Evolutionary conservation across 2,888 invertebrate genomes (phyloP), one percentile per base, ranked within the genome.

Genomic region (Athrips mouffetella): DNA sequence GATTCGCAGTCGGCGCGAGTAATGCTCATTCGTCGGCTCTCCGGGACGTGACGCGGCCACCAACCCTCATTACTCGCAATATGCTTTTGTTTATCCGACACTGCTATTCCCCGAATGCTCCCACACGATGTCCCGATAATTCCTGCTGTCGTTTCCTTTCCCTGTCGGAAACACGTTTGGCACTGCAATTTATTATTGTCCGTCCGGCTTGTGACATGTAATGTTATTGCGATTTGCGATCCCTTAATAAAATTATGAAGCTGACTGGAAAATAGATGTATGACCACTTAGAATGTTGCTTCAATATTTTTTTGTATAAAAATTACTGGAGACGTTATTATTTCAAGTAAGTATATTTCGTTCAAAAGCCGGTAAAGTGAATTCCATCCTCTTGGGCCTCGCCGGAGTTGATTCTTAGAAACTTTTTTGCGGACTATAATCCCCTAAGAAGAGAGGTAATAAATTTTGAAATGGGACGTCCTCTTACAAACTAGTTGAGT

Each of bases 71-170:
- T 71, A 71, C 70, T 61, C 63, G 68, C 70, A 76, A 78, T 76
- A 73, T 72, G 71, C 72, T 64, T 72, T 75, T 76, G 80, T 80
- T 79, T 76, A 78, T 73, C 71, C 73, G 65, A 72, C 71, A 75
- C 66, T 74, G 70, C 74, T 73, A 64, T 27, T 5, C 10, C 27
- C 27, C 67, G 67, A 71, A 71, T 70, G 67, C 59, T n/a, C 65
- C 68, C 70, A 72, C 69, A 71, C 66, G 59, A 70, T 67, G 70
- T 66, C 74, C 64, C 67, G 72, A 71, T 75, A 73, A 72, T 70
- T 15, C 16, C 15, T 67, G 64, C 70, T 74, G 16, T 13, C 18
- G 2, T 33, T 37, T 11, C 39, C 25, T 2, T n/a, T n/a, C 15
- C 8, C 18, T 35, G 10, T 35, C 16, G 6, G 16, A 13, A 35